phyloP scores from a whole-genome alignment of 2,113 vertebrate genomes.

The Psammodynastes pulverulentus region DNA sequence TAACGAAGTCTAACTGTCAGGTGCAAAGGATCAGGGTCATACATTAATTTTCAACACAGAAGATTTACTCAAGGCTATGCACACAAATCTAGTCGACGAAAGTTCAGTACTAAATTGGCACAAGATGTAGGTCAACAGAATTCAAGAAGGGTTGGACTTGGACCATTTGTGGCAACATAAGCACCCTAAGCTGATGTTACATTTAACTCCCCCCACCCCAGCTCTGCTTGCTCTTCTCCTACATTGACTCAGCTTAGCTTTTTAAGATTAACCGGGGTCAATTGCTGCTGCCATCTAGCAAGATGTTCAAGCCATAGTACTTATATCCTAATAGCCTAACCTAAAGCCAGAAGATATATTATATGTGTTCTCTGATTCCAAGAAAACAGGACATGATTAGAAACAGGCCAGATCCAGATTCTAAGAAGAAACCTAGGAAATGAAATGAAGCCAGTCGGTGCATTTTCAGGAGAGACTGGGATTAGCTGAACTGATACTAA shows the following conservation, averaged over 20 bases:
- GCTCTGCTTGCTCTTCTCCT: neutral
- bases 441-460: neutral
- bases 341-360: conserved; percentile 38
- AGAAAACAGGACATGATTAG: neutral
- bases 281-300: neutral
- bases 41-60: neutral
- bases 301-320: neutral
- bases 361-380: conserved; percentile 47
- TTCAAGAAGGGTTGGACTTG: neutral
- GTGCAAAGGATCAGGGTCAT: neutral
- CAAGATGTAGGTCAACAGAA: neutral
- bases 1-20: neutral
- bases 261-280: neutral
- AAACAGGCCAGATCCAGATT: neutral
- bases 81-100: neutral
- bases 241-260: neutral
- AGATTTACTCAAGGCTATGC: neutral
- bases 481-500: neutral
- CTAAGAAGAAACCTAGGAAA: neutral
- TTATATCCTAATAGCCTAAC: conserved; percentile 29
- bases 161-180: neutral
- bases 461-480: neutral
- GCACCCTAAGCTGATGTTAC: neutral
- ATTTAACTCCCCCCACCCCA: neutral
- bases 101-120: neutral